Base-by-base conservation (phyloP, 2,888 invertebrate species). In the Norana najaformis region DNA sequence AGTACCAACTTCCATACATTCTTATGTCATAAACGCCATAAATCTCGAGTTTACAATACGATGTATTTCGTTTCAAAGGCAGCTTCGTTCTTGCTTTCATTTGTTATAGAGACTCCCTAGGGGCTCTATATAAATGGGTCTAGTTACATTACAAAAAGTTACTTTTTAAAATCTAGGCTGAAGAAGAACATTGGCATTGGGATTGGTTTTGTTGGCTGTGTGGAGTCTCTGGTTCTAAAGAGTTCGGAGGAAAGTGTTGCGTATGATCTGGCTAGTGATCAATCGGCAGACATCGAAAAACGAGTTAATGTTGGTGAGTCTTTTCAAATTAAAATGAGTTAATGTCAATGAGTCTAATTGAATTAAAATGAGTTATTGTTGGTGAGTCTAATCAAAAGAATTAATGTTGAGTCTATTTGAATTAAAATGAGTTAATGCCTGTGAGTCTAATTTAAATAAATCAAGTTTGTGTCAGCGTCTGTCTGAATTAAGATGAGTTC, bases 211-310 rank as follows among this genome's bases (percentile, higher is more conserved):
- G 69, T 85, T 34, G 98, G 98, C 8, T 98, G 98, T 95, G 96
- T 98, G 91, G 96, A 96, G 93, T 96, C 97, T 93, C 95, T 98
- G 93, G 96, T 97, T 95, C 96, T 98, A 94, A 97, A 97, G 93
- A 96, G 97, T 90, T 90, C 88, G 34, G 96, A 93, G 41, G 91
- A 91, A 14, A 92, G 92, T 88, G 91, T 92, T 41, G 95, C 95
- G 30, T 95, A 97, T 95, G 97, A 97, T 91, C 93, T 95, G 8
- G 39, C 37, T 36, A 89, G 39, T n/a, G 41, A 38, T 1, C 37
- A 82, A 16, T 89, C 89, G 37, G n/a, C 37, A 0, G 83, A 89
- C 39, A 83, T 89, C 41, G 83, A 83, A 18, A 82, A 85, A n/a
- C 89, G 38, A 41, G 83, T 37, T n/a, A 83, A 83, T 34, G 36